Evolutionary conservation across 1,140 invertebrate species (phyloP).

Genomic region (Antheraea pernyi): DNA sequence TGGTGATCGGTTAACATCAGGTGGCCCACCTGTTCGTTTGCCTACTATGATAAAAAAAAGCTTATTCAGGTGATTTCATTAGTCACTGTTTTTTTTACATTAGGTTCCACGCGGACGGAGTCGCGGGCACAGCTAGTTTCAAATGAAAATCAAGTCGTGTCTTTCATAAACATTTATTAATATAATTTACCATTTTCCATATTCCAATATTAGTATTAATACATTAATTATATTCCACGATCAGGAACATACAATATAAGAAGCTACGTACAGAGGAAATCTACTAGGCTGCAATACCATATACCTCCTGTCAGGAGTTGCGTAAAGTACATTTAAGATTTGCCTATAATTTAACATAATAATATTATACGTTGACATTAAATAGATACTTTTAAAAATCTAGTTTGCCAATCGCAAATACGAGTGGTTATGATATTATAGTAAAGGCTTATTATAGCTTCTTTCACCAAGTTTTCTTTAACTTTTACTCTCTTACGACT

Average conservation of each 20-base stretch:
- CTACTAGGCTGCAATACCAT: slow-evolving; percentile 72
- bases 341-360: slow-evolving; percentile 49
- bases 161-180: slow-evolving; percentile 77
- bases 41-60: too few relatives aligned
- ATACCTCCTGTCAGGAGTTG: slow-evolving; percentile 64
- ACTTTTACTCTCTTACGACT: slow-evolving; percentile 65
- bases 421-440: slow-evolving; percentile 45
- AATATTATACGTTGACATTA: slow-evolving; percentile 64
- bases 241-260: slow-evolving; percentile 59
- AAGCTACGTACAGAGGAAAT: slow-evolving; percentile 70
- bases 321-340: slow-evolving; percentile 69
- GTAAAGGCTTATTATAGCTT: slow-evolving; percentile 74
- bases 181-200: slow-evolving; percentile 74
- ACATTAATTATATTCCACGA: slow-evolving; percentile 61
- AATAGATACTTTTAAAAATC: slow-evolving; percentile 57
- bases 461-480: slow-evolving; percentile 75
- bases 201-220: slow-evolving; percentile 67
- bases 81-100: too few relatives aligned
- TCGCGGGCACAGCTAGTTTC: too few relatives aligned
- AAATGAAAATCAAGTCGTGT: slow-evolving; percentile 13
- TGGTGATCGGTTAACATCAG: too few relatives aligned
- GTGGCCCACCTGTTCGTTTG: too few relatives aligned
- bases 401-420: slow-evolving; percentile 77
- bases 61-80: too few relatives aligned
- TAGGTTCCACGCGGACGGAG: too few relatives aligned